Evolutionary conservation across 2,888 invertebrate species (phyloP).

Genomic region (Nymphalis c-album): DNA sequence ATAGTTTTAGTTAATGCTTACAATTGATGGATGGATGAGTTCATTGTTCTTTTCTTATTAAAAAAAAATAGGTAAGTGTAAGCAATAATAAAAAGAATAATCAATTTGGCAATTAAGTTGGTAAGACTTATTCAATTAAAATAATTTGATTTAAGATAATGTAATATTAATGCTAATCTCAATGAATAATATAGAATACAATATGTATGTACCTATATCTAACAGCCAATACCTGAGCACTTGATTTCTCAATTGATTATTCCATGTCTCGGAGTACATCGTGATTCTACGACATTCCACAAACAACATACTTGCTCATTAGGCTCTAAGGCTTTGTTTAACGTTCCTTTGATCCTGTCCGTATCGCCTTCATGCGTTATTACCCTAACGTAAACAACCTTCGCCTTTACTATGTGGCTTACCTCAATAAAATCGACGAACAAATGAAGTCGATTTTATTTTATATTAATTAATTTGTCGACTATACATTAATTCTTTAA

Average conservation of each 20-base stretch:
- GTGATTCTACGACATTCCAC: conserved; percentile 32
- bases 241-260: conserved; percentile 27
- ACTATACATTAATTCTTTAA: neutral
- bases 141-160: too few relatives aligned
- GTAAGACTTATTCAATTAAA: too few relatives aligned
- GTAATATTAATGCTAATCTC: too few relatives aligned
- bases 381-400: conserved; percentile 51
- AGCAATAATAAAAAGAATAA: too few relatives aligned
- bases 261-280: conserved; percentile 18
- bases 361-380: conserved; percentile 35
- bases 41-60: too few relatives aligned
- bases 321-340: conserved; percentile 20
- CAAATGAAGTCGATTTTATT: conserved; percentile 24
- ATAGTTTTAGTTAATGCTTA: too few relatives aligned
- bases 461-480: conserved; percentile 8
- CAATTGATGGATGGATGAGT: too few relatives aligned
- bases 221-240: neutral
- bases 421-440: conserved; percentile 34
- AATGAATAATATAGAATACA: neutral
- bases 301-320: conserved; percentile 25
- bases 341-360: conserved; percentile 29
- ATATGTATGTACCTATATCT: too few relatives aligned
- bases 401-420: conserved; percentile 44
- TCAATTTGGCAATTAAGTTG: too few relatives aligned
- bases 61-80: too few relatives aligned